Evolutionary conservation across 2,888 invertebrate genomes (phyloP).

Genomic region (Drosophila nigritarsus): DNA sequence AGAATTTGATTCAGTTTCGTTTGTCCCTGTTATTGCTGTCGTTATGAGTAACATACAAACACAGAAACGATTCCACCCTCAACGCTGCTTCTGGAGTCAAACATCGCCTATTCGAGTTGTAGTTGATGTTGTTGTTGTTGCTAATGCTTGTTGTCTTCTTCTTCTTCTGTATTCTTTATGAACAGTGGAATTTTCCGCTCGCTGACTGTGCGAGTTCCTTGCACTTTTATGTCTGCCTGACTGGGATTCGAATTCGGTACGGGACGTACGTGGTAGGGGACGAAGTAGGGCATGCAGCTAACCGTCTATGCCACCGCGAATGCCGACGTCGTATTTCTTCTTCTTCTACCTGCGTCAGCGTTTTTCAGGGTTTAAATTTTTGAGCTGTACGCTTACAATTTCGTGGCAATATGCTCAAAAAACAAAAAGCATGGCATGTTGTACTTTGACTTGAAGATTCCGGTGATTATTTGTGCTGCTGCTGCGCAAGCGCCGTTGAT

Average conservation of each 20-base stretch:
- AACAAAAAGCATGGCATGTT: conserved; percentile 25
- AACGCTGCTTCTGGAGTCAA: conserved; percentile 25
- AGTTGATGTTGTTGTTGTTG: conserved; percentile 25
- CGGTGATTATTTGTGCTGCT: conserved; percentile 17
- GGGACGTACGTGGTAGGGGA: conserved; percentile 29
- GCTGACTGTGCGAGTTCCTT: conserved; percentile 49
- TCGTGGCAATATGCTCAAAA: conserved; percentile 43
- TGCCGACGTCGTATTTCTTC: conserved; percentile 26
- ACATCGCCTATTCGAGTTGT: conserved; percentile 12
- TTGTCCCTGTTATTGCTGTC: conserved; percentile 38
- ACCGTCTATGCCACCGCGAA: conserved; percentile 18
- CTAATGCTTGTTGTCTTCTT: conserved; percentile 17
- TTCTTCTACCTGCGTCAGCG: conserved; percentile 70
- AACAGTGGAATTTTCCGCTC: conserved; percentile 82
- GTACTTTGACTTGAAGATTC: conserved; percentile 39
- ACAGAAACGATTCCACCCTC: conserved; percentile 60
- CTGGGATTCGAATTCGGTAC: conserved; percentile 37
- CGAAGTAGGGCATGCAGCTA: conserved; percentile 46
- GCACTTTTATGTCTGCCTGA: conserved; percentile 75
- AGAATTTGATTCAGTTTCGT: conserved; percentile 49
- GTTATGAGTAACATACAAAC: conserved; percentile 54
- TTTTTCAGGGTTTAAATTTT: conserved; percentile 67
- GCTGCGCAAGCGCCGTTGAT: conserved; percentile 66
- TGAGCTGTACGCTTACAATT: conserved; percentile 41
- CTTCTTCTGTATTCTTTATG: conserved; percentile 9